Conservation (phyloP, 2,113 vertebrate species). For the Oreochromis aureus region DNA sequence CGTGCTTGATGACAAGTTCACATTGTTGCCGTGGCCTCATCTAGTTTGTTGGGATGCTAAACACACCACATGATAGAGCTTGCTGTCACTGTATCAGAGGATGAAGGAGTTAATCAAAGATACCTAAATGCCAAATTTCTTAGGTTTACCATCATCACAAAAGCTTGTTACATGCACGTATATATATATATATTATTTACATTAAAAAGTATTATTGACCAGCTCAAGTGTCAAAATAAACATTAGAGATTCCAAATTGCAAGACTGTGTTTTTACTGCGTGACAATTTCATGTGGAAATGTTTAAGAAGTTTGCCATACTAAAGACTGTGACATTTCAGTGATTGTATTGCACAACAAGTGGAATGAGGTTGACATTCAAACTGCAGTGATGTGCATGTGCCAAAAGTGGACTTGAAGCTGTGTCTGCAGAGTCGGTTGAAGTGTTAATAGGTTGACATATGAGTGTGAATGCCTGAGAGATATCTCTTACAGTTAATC, state of each 20-base stretch:
- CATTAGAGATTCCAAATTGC: background rate
- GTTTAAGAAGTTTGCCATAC: background rate
- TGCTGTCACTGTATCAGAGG: background rate
- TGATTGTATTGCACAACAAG: background rate
- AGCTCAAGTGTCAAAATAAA: background rate
- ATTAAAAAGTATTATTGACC: background rate
- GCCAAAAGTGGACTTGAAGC: constrained; percentile 35
- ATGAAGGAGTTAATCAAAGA: background rate
- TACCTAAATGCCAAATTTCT: background rate
- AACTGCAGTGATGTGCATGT: background rate
- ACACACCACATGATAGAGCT: background rate
- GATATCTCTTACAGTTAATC: constrained; percentile 20
- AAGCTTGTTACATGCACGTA: background rate
- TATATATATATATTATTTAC: background rate
- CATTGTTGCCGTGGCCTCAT: background rate
- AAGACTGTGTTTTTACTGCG: background rate
- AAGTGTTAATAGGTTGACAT: constrained; percentile 41
- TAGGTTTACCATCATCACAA: background rate
- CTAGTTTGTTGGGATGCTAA: background rate
- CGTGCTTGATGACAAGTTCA: background rate
- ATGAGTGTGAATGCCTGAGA: constrained; percentile 32
- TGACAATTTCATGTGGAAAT: background rate
- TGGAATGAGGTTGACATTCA: background rate
- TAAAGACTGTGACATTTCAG: background rate
- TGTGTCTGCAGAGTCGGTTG: constrained; percentile 1